Conservation (phyloP, 1,140 invertebrate species). For the Centruroides sculpturatus region DNA sequence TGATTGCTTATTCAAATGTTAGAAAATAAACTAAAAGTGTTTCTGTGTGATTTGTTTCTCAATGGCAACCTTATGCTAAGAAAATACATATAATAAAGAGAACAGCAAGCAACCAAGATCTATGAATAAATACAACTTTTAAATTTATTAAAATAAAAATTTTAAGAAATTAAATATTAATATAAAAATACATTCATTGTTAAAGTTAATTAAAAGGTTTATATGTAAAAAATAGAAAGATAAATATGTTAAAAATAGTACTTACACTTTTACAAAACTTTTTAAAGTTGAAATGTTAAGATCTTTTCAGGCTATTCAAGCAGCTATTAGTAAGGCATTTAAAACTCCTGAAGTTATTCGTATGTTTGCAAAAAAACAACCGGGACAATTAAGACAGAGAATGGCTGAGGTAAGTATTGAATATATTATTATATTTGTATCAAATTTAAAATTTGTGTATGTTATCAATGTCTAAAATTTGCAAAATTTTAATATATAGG, state of each 20-base stretch:
- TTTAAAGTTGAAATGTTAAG: neutral
- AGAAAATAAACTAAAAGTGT: too few species aligned
- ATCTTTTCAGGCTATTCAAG: conserved; percentile 47
- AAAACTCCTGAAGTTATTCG: conserved; percentile 60
- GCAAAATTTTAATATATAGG: too few species aligned
- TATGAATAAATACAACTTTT: too few species aligned
- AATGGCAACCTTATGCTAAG: too few species aligned
- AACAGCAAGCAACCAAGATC: too few species aligned
- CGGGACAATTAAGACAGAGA: conserved; percentile 46
- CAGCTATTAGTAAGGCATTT: conserved; percentile 59
- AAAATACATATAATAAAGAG: too few species aligned
- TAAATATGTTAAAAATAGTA: neutral
- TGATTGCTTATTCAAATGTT: too few species aligned
- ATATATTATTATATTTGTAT: neutral
- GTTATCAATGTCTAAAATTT: too few species aligned
- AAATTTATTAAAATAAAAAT: too few species aligned
- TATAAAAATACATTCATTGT: neutral
- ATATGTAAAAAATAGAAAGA: neutral
- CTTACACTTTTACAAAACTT: neutral
- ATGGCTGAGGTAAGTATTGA: conserved; percentile 33
- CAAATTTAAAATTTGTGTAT: too few species aligned
- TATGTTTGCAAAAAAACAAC: conserved; percentile 59
- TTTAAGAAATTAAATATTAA: too few species aligned
- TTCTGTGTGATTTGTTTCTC: too few species aligned
- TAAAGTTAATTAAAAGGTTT: neutral